A percentile compares a stretch with the other conserved stretches of the same genome.
Evolutionary conservation across 1,140 invertebrate genomes (phyloP).

Genomic region (Bombus pascuorum): DNA sequence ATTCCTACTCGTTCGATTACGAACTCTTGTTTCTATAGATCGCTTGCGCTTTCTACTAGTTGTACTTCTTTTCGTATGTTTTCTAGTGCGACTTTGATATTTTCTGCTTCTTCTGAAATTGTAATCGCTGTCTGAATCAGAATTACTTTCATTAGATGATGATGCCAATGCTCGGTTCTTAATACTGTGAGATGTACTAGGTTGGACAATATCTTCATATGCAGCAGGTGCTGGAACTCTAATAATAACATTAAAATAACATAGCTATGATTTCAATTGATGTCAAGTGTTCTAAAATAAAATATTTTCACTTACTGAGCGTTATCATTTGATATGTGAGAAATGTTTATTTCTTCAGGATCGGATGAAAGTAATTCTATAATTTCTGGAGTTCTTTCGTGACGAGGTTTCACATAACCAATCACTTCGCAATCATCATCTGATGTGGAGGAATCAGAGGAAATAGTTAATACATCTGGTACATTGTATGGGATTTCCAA

Average conservation of each 20-base stretch:
- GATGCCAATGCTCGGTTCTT: conserved; percentile 10
- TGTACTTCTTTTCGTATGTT: conserved; percentile 46
- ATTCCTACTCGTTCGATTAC: conserved; percentile 39
- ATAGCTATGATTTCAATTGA: not conserved
- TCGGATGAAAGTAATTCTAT: conserved; percentile 81
- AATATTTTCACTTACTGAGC: conserved; percentile 42
- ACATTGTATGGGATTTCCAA: conserved; percentile 41
- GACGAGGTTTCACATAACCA: conserved; percentile 82
- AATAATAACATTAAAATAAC: conserved; percentile 3
- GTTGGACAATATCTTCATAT: conserved; percentile 23
- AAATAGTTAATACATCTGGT: conserved; percentile 70
- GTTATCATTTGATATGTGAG: conserved; percentile 43
- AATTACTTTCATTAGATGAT: conserved; percentile 38
- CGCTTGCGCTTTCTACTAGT: conserved; percentile 54
- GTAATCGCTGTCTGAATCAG: conserved; percentile 67
- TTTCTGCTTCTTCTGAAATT: conserved; percentile 43
- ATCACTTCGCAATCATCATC: conserved; percentile 79
- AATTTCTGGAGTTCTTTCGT: conserved; percentile 83
- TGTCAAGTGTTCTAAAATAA: not conserved
- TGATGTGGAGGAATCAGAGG: conserved; percentile 69
- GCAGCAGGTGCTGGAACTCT: conserved; percentile 14
- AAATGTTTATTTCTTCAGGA: conserved; percentile 53
- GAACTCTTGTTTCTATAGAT: conserved; percentile 41
- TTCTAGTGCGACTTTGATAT: conserved; percentile 44
- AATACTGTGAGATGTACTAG: conserved; percentile 54